These are phyloP conservation scores for Microplitis manilae DNA, from an alignment of 2,888 invertebrate species.

Conservation along the genomic window DNA sequence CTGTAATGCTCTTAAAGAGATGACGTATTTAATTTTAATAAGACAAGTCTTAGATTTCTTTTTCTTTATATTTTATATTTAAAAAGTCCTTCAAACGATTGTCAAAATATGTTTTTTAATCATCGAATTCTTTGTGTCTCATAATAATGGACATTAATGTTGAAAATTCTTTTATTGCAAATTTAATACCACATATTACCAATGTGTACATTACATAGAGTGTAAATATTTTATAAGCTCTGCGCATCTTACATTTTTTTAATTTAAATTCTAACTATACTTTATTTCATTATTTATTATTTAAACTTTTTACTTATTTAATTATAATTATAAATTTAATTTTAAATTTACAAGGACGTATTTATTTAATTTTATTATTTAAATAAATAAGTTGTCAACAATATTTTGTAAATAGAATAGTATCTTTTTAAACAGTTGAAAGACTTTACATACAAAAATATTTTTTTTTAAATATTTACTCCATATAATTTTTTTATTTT, in stretches of 20 bases:
- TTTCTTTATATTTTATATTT: too few relatives aligned
- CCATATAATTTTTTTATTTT: too few relatives aligned
- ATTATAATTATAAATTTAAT: background rate
- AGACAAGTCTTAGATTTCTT: too few relatives aligned
- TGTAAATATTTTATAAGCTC: conserved; percentile 49
- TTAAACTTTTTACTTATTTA: background rate
- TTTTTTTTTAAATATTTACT: conserved; percentile 33
- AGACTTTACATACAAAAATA: conserved; percentile 54
- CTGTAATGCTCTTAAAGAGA: too few relatives aligned
- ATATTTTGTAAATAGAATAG: conserved; percentile 50
- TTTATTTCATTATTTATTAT: conserved; percentile 7
- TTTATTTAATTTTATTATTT: conserved; percentile 18
- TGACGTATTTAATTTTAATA: too few relatives aligned
- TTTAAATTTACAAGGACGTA: conserved; percentile 1
- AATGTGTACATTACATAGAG: conserved; percentile 51
- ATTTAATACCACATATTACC: conserved; percentile 47
- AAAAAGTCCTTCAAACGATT: too few relatives aligned
- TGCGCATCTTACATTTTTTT: conserved; percentile 45
- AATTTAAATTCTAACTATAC: background rate
- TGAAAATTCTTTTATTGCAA: conserved; percentile 37
- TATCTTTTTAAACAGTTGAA: conserved; percentile 50
- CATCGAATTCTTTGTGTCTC: background rate
- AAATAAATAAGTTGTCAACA: background rate
- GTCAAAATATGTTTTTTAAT: background rate
- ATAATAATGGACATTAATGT: conserved; percentile 26